Evolutionary conservation across 2,888 invertebrate genomes (phyloP), one percentile per base, ranked within the genome.

Genomic region (Beris morrisii): DNA sequence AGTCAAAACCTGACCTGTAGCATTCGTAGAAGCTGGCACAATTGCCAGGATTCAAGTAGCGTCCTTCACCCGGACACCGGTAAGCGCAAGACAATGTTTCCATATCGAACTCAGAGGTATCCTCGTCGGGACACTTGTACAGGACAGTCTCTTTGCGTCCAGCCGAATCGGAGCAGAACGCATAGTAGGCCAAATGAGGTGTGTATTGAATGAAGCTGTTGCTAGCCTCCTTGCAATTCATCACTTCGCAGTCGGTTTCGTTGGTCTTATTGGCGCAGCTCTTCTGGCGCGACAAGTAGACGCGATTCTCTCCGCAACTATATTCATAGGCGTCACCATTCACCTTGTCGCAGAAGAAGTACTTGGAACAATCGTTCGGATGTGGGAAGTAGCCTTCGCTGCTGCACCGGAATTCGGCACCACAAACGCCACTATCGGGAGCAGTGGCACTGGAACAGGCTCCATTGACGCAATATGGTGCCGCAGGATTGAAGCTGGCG

Each of bases 381-480:
- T 67, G 64, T 38, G 69, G 69, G 50, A 69, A 69, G 50, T 66
- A 66, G 30, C 69, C 69, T 56, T 43, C 52, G 11, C 48, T 45
- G 15, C 64, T 69, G 48, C 69, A 69, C 12, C 53, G 57, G 13
- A 68, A 66, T 28, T 65, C 65, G 30, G 50, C 53, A n/a, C 52
- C 52, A 22, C 61, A 61, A 5, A 65, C 56, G 9, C 46, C 48
- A 32, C n/a, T 43, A 11, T 46, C 46, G 9, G 65, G 48, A 12
- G 46, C 32, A 9, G 31, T 38, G 22, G 45, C 30, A 30, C 44
- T 54, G n/a, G 56, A 56, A 45, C 65, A 65, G 22, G 38, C 15
- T 50, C 57, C 65, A 9, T 58, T 38, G 9, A 52, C 50, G 44
- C 65, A 65, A 30, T 65, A 65, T 28, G 65, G 65, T n/a, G 38